Conservation (phyloP, 2,888 invertebrate species). For the Plemyria rubiginata region DNA sequence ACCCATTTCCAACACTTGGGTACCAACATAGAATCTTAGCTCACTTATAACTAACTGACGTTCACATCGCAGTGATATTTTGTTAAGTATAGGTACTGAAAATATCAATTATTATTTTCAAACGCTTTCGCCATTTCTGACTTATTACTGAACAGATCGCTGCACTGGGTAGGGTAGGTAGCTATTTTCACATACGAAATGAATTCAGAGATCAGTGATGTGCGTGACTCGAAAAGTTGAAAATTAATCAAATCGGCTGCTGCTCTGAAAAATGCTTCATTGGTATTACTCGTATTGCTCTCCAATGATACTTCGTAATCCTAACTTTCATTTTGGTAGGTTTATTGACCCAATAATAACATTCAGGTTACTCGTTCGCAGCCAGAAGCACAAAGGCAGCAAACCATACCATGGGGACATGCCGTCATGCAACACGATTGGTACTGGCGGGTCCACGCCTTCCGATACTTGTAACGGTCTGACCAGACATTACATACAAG, state of each 20-base stretch:
- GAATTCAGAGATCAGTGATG: neutral
- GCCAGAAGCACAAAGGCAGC: slow-evolving; percentile 86
- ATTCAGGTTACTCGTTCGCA: slow-evolving; percentile 37
- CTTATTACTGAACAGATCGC: neutral
- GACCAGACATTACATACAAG: slow-evolving; percentile 95
- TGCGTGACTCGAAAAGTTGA: neutral
- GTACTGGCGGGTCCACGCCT: slow-evolving; percentile 94
- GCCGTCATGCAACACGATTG: slow-evolving; percentile 95
- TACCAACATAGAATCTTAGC: neutral
- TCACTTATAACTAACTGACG: neutral
- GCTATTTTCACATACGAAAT: neutral
- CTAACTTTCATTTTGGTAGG: neutral
- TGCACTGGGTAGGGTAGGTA: neutral
- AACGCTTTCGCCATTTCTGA: neutral
- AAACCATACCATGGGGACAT: slow-evolving; percentile 95
- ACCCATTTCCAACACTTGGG: neutral
- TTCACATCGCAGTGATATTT: neutral
- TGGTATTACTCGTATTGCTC: neutral
- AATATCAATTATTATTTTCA: no score
- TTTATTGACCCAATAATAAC: neutral
- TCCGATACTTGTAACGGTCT: slow-evolving; percentile 93
- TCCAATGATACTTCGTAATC: neutral
- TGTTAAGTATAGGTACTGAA: no score
- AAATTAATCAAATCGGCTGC: no score
- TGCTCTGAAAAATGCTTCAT: neutral